phyloP scores from a whole-genome alignment of 2,888 invertebrate genomes.

The Chymomyza amoena region DNA sequence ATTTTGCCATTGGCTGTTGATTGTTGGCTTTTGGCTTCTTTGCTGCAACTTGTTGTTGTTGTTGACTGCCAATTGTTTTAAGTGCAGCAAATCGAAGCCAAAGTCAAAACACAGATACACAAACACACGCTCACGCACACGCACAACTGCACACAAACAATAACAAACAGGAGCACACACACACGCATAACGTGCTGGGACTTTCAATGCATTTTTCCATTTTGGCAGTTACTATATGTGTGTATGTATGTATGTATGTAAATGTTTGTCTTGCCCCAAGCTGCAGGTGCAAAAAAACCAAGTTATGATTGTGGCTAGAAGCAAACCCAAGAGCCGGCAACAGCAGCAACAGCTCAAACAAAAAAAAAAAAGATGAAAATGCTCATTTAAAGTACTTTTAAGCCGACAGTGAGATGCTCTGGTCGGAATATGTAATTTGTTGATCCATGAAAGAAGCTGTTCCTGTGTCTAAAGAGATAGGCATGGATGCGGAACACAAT shows the following conservation, averaged over 20 bases:
- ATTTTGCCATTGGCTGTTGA: slow-evolving; percentile 35
- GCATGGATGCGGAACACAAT: too few relatives aligned
- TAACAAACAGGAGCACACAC: slow-evolving; percentile 4
- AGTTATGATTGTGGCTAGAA: not conserved
- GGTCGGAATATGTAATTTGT: too few relatives aligned
- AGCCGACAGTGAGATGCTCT: too few relatives aligned
- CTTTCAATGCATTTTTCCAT: not conserved
- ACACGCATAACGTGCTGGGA: not conserved
- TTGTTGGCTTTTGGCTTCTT: slow-evolving; percentile 6
- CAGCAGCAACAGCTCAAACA: not conserved
- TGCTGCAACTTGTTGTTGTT: slow-evolving; percentile 6
- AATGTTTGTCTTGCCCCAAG: not conserved
- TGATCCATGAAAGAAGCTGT: too few relatives aligned
- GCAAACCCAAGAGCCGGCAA: not conserved
- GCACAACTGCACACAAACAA: slow-evolving; percentile 19
- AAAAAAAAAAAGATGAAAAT: too few relatives aligned
- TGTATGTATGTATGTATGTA: too few relatives aligned
- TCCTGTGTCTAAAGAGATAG: too few relatives aligned
- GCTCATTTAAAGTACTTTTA: too few relatives aligned
- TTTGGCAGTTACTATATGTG: not conserved
- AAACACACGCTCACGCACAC: slow-evolving; percentile 21
- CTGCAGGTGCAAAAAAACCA: slow-evolving; percentile 31
- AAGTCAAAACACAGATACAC: slow-evolving; percentile 18
- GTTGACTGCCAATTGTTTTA: slow-evolving; percentile 60
- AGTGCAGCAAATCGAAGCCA: slow-evolving; percentile 51